Base-by-base conservation (phyloP, 2,888 invertebrate genomes). In the Pyrochroa serraticornis region DNA sequence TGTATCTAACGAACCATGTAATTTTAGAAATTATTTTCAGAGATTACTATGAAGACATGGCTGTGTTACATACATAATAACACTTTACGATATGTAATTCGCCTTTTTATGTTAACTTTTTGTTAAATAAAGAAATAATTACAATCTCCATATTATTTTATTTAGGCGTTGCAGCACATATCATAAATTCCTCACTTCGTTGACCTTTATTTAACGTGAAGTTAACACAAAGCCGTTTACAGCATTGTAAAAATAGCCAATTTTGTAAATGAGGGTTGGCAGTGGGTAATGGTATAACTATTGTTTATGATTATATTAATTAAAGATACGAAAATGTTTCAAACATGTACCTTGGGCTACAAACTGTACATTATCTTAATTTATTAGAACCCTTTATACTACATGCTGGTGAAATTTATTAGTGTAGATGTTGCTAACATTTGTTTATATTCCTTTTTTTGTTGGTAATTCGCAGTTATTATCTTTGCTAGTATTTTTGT, bases 1-100 rank as follows among this genome's bases (percentile, higher is more conserved):
- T 71, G 71, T 74, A 71, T 71, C 60, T 71, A 73, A 72, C 73
- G 66, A 69, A 66, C 72, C 73, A 71, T 73, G 73, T 69, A 62
- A 58, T 63, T 64, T 65, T 62, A 56, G 60, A 60, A 50, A 47
- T 45, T 38, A 45, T 56, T 55, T 49, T 13, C 31, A 43, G 58
- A 64, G 60, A 65, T 64, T 57, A 63, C 62, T 55, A 58, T 65
- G 57, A 61, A 65, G 62, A 63, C 71, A 71, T 74, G 74, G 72
- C 70, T 72, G 74, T 72, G 73, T 73, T 76, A 71, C 58, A 68
- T 75, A 72, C 73, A 71, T 65, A 65, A 64, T 71, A 65, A 54
- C 49, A 39, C 7, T 31, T 48, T 57, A 54, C 60, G 58, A 62
- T 54, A 58, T 62, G 64, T 64, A 64, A 68, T 65, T 65, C 64